Percentiles rank a stretch among this genome's conserved stretches.
Evolutionary conservation across 2,113 vertebrate species (phyloP).

Genomic region (Capreolus pygargus): DNA sequence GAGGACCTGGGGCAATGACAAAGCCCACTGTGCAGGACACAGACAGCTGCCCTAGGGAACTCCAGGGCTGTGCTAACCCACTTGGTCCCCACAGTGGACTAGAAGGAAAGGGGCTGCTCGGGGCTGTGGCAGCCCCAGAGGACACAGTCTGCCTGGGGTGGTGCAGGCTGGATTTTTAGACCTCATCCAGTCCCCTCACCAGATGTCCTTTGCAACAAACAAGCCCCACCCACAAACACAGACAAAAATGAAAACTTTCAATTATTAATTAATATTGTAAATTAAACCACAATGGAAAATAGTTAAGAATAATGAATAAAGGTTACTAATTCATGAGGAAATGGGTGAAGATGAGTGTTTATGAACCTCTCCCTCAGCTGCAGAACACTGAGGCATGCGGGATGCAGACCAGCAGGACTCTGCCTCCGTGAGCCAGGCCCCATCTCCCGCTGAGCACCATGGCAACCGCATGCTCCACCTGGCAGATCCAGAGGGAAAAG

Average conservation of each 20-base stretch:
- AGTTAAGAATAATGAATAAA: background rate
- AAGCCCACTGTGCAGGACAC: background rate
- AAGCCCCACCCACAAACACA: background rate
- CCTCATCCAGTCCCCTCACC: background rate
- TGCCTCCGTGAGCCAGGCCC: too few species aligned
- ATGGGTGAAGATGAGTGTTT: background rate
- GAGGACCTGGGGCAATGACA: background rate
- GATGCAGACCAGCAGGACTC: background rate
- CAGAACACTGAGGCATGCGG: background rate
- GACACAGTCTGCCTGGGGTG: too few species aligned
- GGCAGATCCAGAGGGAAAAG: background rate
- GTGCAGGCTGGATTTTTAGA: background rate
- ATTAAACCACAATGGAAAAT: background rate
- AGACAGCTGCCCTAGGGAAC: background rate
- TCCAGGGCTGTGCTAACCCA: background rate
- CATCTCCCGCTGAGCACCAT: background rate
- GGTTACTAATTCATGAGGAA: background rate
- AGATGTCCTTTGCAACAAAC: background rate
- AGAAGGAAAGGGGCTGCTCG: background rate
- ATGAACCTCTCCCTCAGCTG: background rate
- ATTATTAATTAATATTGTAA: background rate
- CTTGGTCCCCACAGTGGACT: too few species aligned
- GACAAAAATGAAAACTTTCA: background rate
- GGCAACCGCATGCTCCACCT: fast-evolving
- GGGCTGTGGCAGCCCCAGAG: background rate